Percentiles rank a stretch among this genome's conserved stretches.
These are phyloP conservation scores for Drosophila leonis DNA, from an alignment of 2,888 invertebrate genomes.

Conservation along the genomic window DNA sequence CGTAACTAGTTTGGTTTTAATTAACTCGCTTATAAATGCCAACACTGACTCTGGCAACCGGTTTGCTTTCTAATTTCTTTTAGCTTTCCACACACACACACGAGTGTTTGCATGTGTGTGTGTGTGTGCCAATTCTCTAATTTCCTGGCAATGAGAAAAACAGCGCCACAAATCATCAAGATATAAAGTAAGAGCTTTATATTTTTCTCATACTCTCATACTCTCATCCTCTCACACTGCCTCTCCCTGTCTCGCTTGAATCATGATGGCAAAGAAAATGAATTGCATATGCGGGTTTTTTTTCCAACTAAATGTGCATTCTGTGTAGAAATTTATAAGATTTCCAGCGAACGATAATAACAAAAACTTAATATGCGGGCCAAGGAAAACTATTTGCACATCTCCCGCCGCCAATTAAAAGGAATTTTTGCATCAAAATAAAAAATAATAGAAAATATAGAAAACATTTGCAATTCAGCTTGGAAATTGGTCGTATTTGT, in stretches of 20 bases:
- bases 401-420: not conserved
- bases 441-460: too few relatives aligned
- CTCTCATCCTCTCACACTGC: conserved; percentile 9
- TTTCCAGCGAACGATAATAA: conserved; percentile 17
- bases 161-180: conserved; percentile 67
- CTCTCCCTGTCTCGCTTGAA: conserved; percentile 11
- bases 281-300: conserved; percentile 46
- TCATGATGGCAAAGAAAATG: conserved; percentile 37
- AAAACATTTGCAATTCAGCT: not conserved
- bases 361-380: conserved; percentile 8
- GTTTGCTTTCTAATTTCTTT: conserved; percentile 79
- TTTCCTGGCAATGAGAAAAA: conserved; percentile 61
- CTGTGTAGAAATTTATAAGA: conserved; percentile 10
- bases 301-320: conserved; percentile 22
- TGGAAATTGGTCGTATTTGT: not conserved
- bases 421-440: not conserved
- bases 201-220: conserved; percentile 1
- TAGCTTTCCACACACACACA: conserved; percentile 57
- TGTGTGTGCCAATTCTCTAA: conserved; percentile 67
- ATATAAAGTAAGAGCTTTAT: conserved; percentile 43
- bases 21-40: conserved; percentile 76
- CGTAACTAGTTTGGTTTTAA: conserved; percentile 80
- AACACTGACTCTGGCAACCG: conserved; percentile 56
- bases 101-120: conserved; percentile 11
- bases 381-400: not conserved